Percentiles rank a stretch among this genome's conserved stretches.
Evolutionary conservation across 2,113 vertebrate genomes (phyloP).

Genomic region (Empidonax traillii): DNA sequence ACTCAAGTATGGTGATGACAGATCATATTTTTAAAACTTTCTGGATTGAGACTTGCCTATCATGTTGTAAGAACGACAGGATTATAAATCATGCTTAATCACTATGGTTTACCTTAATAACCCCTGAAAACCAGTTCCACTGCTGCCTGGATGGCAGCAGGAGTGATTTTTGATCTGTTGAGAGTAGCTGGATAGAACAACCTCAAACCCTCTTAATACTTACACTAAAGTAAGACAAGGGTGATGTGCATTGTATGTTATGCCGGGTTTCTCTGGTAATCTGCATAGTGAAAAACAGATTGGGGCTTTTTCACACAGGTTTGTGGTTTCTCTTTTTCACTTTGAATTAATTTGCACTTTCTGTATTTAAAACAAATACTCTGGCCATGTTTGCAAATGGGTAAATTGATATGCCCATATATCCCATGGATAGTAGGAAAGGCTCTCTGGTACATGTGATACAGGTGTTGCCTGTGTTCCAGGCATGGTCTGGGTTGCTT

Average conservation of each 20-base stretch:
- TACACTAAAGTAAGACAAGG: background rate
- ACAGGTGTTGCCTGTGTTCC: background rate
- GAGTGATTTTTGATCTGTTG: background rate
- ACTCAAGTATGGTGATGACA: background rate
- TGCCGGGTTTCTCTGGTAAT: background rate
- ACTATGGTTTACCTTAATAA: background rate
- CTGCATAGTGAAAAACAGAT: background rate
- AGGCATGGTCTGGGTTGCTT: background rate
- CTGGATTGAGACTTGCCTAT: background rate
- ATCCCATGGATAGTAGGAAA: background rate
- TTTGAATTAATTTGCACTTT: background rate
- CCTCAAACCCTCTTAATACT: background rate
- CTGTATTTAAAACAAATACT: background rate
- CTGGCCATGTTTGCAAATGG: background rate
- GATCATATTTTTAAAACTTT: background rate
- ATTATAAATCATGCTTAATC: slow-evolving; percentile 10
- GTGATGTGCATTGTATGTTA: background rate
- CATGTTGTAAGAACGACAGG: accelerated
- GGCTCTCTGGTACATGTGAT: background rate
- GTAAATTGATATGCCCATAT: background rate
- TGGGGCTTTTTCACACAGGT: background rate
- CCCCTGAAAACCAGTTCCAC: background rate
- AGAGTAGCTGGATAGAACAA: background rate
- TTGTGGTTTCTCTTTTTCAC: background rate
- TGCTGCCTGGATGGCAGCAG: background rate